phyloP scores from a whole-genome alignment of 2,888 invertebrate species.

The Oegoconia quadripuncta region DNA sequence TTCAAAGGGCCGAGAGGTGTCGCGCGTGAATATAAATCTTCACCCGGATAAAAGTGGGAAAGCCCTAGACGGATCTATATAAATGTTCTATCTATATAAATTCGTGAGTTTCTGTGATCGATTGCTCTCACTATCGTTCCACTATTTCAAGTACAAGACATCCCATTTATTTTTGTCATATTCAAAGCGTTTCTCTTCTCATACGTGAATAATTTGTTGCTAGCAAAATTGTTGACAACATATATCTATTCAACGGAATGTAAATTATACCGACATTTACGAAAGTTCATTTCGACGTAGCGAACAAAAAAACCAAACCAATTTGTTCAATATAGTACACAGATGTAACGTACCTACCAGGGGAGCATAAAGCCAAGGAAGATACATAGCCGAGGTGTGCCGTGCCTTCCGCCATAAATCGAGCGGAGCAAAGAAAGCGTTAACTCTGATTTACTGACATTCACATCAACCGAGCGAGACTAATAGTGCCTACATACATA shows the following conservation, averaged over 20 bases:
- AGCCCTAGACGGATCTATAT: constrained; percentile 57
- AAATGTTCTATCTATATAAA: constrained; percentile 71
- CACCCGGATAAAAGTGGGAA: constrained; percentile 56
- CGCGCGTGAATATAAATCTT: constrained; percentile 69
- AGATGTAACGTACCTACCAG: constrained; percentile 30
- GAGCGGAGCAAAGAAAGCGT: constrained; percentile 56
- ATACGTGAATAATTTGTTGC: constrained; percentile 38
- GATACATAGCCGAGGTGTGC: constrained; percentile 47
- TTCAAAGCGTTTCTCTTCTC: constrained; percentile 53
- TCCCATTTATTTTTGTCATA: constrained; percentile 66
- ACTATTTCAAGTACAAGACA: constrained; percentile 64
- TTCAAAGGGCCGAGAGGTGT: constrained; percentile 72
- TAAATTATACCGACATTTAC: background rate
- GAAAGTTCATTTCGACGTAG: background rate
- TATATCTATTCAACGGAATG: too few relatives aligned
- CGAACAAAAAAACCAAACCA: constrained; percentile 21
- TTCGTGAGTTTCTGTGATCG: constrained; percentile 61
- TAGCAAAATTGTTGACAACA: constrained; percentile 30
- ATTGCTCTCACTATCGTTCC: constrained; percentile 57
- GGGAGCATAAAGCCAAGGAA: constrained; percentile 41
- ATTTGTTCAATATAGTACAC: constrained; percentile 16
- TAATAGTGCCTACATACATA: too few relatives aligned
- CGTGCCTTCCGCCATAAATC: constrained; percentile 57
- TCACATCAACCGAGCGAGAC: constrained; percentile 40
- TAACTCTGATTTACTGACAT: constrained; percentile 67